Evolutionary conservation across 2,113 vertebrate genomes (phyloP), one percentile per base, ranked within the genome.

Genomic region (Otus sunia): DNA sequence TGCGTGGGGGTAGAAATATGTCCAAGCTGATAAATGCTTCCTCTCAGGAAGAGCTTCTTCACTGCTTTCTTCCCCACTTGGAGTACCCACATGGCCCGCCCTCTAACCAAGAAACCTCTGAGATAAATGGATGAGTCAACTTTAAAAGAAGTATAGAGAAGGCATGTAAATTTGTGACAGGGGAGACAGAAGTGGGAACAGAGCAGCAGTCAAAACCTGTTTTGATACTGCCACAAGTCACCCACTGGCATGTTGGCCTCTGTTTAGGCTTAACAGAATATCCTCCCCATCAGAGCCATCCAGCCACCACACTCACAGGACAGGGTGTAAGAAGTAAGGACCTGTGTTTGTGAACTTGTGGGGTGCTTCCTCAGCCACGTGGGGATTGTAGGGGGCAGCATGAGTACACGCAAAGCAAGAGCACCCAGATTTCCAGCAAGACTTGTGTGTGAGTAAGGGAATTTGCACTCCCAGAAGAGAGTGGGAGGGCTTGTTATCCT

Each of bases 201-300:
- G 27, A 84, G 32, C n/a, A 90, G 16, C 37, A 66, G 36, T 55
- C 45, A 66, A 94, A 92, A 60, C 56, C 11, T 19, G 34, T 49
- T 87, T 77, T 58, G 37, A 30, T 69, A 18, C 6, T 74, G 43
- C 21, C 30, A n/a, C 6, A 41, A 76, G 18, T 64, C 26, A n/a
- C 34, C 25, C 12, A 8, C 49, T 80, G 53, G 6, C 34, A 17
- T 32, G 49, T 74, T 2, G 8, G 29, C 25, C 20, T 85, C 52
- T 80, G 37, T 49, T 41, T 32, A 63, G 86, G n/a, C 34, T n/a
- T 78, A 58, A 6, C 6, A 71, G 80, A 47, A 7, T 27, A 67
- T 85, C 36, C 30, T 73, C 30, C 17, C 27, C 16, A 9, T 74
- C 0, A 0, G 6, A 81, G 8, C 0, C 3, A 43, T 59, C 12